These are phyloP conservation scores for Apotomis turbidana DNA, from an alignment of 2,888 invertebrate genomes.

Conservation along the genomic window DNA sequence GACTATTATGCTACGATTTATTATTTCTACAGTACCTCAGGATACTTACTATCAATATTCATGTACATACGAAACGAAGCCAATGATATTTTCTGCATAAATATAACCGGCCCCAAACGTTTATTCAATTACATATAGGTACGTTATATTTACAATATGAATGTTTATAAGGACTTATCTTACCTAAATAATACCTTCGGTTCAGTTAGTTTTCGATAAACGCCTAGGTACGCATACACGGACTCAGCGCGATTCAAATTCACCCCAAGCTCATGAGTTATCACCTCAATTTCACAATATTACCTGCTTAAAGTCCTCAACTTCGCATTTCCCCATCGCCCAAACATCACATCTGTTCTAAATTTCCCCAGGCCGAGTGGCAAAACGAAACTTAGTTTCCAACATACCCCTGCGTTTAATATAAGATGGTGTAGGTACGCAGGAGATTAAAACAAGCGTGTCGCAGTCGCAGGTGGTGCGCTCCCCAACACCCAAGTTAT, in stretches of 20 bases:
- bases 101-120: too few species aligned
- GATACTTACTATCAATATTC: too few species aligned
- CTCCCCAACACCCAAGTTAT: constrained; percentile 1
- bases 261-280: constrained; percentile 15
- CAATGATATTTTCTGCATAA: too few species aligned
- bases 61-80: too few species aligned
- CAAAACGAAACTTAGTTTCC: constrained; percentile 34
- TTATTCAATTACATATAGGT: too few species aligned
- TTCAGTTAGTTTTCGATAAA: not conserved
- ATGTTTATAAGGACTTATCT: too few species aligned
- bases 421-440: constrained; percentile 35
- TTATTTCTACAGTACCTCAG: too few species aligned
- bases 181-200: too few species aligned
- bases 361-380: constrained; percentile 24
- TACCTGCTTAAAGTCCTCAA: constrained; percentile 27
- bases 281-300: constrained; percentile 32
- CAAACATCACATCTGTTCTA: constrained; percentile 34
- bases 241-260: constrained; percentile 4
- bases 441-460: constrained; percentile 38
- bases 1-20: too few species aligned
- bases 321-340: constrained; percentile 29
- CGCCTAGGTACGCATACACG: not conserved
- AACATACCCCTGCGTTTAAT: constrained; percentile 22
- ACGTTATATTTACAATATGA: too few species aligned
- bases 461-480: constrained; percentile 33